Base-by-base conservation (phyloP, 2,797 vertebrate genomes). In the Glossophaga mutica region DNA sequence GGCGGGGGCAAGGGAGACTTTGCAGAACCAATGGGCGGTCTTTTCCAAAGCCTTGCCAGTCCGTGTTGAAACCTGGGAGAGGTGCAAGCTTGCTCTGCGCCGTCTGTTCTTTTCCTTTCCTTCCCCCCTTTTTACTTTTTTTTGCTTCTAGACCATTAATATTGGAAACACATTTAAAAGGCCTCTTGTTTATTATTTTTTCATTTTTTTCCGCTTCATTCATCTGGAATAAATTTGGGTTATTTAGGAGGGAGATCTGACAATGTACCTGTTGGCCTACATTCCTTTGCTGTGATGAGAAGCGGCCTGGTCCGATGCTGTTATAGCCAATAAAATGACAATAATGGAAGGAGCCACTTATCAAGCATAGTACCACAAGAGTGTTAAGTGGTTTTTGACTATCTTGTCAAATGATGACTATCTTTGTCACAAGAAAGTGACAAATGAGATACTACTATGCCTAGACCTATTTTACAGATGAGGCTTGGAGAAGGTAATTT, bases 161-260 rank as follows among this genome's bases (percentile, higher is more conserved):
- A 85, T 93, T 92, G 88, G 88, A 92, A 96, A 91, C 87, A 90
- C 73, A 95, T 86, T 96, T 67, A 7, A 95, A 95, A 93, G 70
- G 15, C 34, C 26, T 24, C 68, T 86, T 91, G 85, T 96, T 96
- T 96, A 82, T 83, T 96, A 79, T 73, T 94, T 95, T 91, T 93
- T 52, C 5, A 8, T 42, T 79, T 34, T 81, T 67, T 93, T n/a
- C 21, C 67, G 42, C 48, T 93, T 96, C 74, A 42, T 91, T 73
- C 70, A 68, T 83, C 82, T 91, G 81, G 87, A 77, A 87, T 94
- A 83, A 85, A 70, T 94, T 95, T 92, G 81, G 50, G 57, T 70
- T 94, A 94, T 86, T 91, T 48, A 50, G 44, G 73, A 91, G 74
- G 85, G 29, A 94, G 94, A 79, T 19, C 59, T 78, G 92, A 94